Evolutionary conservation across 2,113 vertebrate species (phyloP).

Genomic region (Platysteira castanea): DNA sequence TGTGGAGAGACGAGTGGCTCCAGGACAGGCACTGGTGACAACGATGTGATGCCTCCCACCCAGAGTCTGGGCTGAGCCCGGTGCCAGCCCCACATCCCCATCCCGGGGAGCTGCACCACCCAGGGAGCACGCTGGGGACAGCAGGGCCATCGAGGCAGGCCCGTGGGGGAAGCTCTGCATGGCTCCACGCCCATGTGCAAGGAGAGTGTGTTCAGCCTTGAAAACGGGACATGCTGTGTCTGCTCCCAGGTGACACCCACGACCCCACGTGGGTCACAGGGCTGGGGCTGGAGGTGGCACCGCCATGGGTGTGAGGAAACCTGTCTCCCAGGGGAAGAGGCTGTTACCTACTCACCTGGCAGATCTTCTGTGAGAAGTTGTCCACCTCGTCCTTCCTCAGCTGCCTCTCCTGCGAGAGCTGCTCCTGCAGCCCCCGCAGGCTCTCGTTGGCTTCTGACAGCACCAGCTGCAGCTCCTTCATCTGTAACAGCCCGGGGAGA

Average conservation of each 20-base stretch:
- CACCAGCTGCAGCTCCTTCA: conserved; percentile 78
- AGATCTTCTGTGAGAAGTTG: conserved; percentile 78
- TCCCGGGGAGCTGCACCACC: accelerated
- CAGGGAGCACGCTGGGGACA: not conserved
- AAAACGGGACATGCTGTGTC: not conserved
- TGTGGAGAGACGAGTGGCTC: not conserved
- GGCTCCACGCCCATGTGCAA: not conserved
- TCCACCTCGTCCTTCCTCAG: conserved; percentile 79
- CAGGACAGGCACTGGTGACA: not conserved
- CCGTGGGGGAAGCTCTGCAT: not conserved
- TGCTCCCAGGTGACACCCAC: not conserved
- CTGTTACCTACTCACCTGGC: conserved; percentile 78
- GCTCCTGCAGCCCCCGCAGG: conserved; percentile 76
- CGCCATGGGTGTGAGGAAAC: accelerated
- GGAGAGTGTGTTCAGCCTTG: not conserved
- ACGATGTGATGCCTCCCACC: accelerated
- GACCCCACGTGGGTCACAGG: accelerated
- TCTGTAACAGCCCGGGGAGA: conserved; percentile 30
- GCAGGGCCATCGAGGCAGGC: accelerated
- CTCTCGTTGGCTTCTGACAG: conserved; percentile 81
- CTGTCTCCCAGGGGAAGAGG: accelerated
- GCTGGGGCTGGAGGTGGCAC: not conserved
- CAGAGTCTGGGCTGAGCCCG: not conserved
- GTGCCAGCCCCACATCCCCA: not conserved
- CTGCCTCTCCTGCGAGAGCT: conserved; percentile 81